Evolutionary conservation across 2,888 invertebrate genomes (phyloP).

Genomic region (Charanyca ferruginea): DNA sequence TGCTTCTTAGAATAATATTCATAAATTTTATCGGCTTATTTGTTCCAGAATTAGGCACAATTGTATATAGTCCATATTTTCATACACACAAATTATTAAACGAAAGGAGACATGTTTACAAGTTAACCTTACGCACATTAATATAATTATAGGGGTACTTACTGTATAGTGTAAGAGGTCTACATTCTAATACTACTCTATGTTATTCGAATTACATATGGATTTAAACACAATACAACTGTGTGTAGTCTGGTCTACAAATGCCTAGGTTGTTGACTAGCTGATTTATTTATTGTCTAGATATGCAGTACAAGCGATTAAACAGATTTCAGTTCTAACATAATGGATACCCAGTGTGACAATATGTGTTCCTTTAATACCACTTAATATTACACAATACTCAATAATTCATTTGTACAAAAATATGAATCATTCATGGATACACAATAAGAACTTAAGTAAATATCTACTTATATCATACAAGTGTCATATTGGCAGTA

Average conservation of each 20-base stretch:
- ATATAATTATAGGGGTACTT: slow-evolving; percentile 49
- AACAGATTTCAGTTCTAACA: slow-evolving; percentile 65
- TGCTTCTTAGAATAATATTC: slow-evolving; percentile 67
- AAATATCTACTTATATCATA: slow-evolving; percentile 71
- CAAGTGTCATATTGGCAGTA: slow-evolving; percentile 90
- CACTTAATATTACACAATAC: slow-evolving; percentile 64
- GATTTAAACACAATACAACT: slow-evolving; percentile 60
- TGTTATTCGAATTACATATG: slow-evolving; percentile 57
- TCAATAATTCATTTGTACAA: slow-evolving; percentile 80
- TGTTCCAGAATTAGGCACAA: slow-evolving; percentile 68
- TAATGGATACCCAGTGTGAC: slow-evolving; percentile 63
- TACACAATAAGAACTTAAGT: slow-evolving; percentile 69
- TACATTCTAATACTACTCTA: slow-evolving; percentile 52
- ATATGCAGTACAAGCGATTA: slow-evolving; percentile 63
- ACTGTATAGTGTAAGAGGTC: slow-evolving; percentile 52
- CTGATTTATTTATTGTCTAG: slow-evolving; percentile 70
- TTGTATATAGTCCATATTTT: slow-evolving; percentile 67
- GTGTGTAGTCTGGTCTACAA: slow-evolving; percentile 67
- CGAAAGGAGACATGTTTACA: slow-evolving; percentile 49
- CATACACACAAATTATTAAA: slow-evolving; percentile 67
- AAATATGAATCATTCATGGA: slow-evolving; percentile 78
- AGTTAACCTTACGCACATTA: slow-evolving; percentile 49
- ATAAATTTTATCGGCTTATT: slow-evolving; percentile 71
- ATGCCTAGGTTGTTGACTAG: slow-evolving; percentile 79
- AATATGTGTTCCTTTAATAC: slow-evolving; percentile 51